These are phyloP conservation scores for Odontophorus gujanensis DNA, from an alignment of 2,113 vertebrate genomes.

Conservation along the genomic window DNA sequence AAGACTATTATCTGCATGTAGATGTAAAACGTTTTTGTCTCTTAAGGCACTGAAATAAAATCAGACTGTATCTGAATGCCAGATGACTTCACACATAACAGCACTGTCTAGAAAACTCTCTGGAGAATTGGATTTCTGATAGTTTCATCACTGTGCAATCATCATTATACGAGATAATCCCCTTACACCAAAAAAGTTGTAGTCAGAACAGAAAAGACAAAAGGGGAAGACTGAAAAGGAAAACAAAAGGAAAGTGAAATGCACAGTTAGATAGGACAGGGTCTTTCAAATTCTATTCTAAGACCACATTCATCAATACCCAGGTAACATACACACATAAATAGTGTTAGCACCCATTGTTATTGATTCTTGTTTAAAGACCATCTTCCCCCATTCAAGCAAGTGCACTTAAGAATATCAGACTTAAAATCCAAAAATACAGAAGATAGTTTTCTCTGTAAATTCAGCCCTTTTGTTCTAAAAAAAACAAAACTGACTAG, in stretches of 20 bases:
- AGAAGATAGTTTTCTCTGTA: not conserved
- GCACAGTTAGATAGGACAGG: not conserved
- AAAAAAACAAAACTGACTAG: not conserved
- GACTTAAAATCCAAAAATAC: not conserved
- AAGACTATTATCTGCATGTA: not conserved
- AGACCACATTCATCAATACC: not conserved
- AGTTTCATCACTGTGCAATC: not conserved
- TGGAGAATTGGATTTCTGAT: conserved; percentile 13
- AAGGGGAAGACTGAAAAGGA: not conserved
- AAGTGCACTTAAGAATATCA: not conserved
- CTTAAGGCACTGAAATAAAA: not conserved
- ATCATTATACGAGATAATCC: not conserved
- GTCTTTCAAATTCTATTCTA: not conserved
- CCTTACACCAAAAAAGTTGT: not conserved
- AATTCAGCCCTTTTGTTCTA: not conserved
- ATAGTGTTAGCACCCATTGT: not conserved
- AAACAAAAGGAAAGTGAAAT: not conserved
- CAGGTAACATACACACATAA: not conserved
- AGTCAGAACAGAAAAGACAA: not conserved
- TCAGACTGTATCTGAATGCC: not conserved
- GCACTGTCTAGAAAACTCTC: not conserved
- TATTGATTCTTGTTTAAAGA: not conserved
- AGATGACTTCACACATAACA: not conserved
- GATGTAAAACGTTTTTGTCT: not conserved
- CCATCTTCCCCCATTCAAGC: not conserved